These are phyloP conservation scores for Pseudopodoces humilis DNA, from an alignment of 2,113 vertebrate species.

Conservation along the genomic window DNA sequence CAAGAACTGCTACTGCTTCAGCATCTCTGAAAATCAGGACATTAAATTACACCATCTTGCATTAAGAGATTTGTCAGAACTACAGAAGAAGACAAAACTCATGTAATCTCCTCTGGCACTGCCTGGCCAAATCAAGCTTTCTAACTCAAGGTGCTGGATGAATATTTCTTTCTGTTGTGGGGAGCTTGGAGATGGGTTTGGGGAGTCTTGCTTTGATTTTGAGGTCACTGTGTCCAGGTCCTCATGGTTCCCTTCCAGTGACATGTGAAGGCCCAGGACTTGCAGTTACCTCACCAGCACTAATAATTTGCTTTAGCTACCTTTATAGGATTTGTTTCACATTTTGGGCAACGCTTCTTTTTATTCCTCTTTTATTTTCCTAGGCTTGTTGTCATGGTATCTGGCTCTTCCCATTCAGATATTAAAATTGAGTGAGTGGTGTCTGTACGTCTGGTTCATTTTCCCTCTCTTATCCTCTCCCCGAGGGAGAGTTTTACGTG, in stretches of 20 bases:
- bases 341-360: background rate
- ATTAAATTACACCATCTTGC: background rate
- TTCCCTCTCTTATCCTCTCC: slow-evolving; percentile 30
- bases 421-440: slow-evolving; percentile 60
- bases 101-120: background rate
- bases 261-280: background rate
- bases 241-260: background rate
- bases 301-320: background rate
- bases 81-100: background rate
- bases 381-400: slow-evolving; percentile 58
- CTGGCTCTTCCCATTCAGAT: slow-evolving; percentile 49
- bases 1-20: background rate
- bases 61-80: background rate
- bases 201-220: background rate
- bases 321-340: background rate
- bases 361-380: background rate
- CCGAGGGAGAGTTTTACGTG: slow-evolving; percentile 42
- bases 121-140: background rate
- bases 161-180: background rate
- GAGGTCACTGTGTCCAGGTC: background rate
- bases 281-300: background rate
- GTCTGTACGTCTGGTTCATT: slow-evolving; percentile 58
- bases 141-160: background rate
- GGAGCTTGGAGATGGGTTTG: background rate
- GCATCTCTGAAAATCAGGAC: background rate